These are phyloP conservation scores for Cyphomyrmex costatus DNA, from an alignment of 1,140 invertebrate species.

Conservation along the genomic window DNA sequence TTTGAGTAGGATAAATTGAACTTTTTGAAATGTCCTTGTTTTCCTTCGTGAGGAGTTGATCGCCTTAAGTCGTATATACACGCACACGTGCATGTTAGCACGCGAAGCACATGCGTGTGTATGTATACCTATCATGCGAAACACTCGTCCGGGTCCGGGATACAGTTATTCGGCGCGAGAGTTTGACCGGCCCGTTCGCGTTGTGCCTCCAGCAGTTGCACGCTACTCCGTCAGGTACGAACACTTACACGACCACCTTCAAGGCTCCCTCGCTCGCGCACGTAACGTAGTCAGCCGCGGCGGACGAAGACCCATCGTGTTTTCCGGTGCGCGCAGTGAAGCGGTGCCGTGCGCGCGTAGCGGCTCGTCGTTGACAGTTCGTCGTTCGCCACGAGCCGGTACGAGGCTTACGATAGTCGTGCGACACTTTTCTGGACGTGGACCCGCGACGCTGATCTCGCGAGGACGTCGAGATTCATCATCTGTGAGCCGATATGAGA, in stretches of 20 bases:
- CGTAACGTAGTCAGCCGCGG: constrained; percentile 9
- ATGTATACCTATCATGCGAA: neutral
- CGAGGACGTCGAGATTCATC: too few species aligned
- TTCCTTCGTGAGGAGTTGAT: too few species aligned
- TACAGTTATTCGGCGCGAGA: constrained; percentile 35
- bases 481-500: too few species aligned
- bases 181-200: neutral
- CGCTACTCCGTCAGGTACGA: neutral
- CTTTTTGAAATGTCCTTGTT: too few species aligned
- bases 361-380: constrained; percentile 29
- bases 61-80: too few species aligned
- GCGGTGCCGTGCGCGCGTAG: constrained; percentile 14
- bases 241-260: neutral
- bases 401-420: neutral
- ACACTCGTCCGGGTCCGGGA: neutral
- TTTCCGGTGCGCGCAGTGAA: constrained; percentile 13
- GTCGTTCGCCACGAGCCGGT: neutral
- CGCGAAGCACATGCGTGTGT: neutral
- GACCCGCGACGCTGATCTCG: too few species aligned
- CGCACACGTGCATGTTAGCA: too few species aligned
- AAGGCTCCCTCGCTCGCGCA: constrained; percentile 26
- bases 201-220: neutral
- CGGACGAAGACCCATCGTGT: constrained; percentile 1
- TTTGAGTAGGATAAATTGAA: too few species aligned
- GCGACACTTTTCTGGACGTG: neutral